Evolutionary conservation across 2,888 invertebrate genomes (phyloP).

Genomic region (Caradrina kadenii): DNA sequence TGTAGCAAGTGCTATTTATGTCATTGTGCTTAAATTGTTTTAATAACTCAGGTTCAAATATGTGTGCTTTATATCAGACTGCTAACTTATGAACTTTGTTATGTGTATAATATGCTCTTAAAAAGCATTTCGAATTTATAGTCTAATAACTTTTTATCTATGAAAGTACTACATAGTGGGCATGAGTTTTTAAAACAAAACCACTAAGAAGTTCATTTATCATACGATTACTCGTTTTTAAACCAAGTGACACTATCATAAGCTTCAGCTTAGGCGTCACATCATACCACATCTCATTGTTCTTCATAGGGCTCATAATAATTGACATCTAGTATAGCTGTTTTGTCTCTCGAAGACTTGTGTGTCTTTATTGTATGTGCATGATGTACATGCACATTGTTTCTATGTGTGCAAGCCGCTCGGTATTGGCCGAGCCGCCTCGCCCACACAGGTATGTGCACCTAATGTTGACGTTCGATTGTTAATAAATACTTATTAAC

Average conservation of each 20-base stretch:
- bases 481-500: neutral
- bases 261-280: neutral
- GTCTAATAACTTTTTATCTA: constrained; percentile 15
- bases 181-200: constrained; percentile 35
- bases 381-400: too few relatives aligned
- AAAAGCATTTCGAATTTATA: constrained; percentile 39
- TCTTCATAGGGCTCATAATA: neutral
- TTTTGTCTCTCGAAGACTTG: too few relatives aligned
- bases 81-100: constrained; percentile 36
- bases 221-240: constrained; percentile 18
- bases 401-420: too few relatives aligned
- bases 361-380: too few relatives aligned
- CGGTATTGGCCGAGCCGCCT: too few relatives aligned
- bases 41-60: constrained; percentile 29
- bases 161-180: constrained; percentile 16
- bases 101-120: constrained; percentile 56
- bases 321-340: neutral
- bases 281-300: neutral
- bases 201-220: neutral
- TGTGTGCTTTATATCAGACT: constrained; percentile 24
- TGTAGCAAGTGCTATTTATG: constrained; percentile 40
- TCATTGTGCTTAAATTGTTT: constrained; percentile 34
- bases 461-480: neutral
- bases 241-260: neutral
- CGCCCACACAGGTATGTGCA: neutral